These are phyloP conservation scores for Euphydryas editha DNA, from an alignment of 2,888 invertebrate genomes.

Conservation along the genomic window DNA sequence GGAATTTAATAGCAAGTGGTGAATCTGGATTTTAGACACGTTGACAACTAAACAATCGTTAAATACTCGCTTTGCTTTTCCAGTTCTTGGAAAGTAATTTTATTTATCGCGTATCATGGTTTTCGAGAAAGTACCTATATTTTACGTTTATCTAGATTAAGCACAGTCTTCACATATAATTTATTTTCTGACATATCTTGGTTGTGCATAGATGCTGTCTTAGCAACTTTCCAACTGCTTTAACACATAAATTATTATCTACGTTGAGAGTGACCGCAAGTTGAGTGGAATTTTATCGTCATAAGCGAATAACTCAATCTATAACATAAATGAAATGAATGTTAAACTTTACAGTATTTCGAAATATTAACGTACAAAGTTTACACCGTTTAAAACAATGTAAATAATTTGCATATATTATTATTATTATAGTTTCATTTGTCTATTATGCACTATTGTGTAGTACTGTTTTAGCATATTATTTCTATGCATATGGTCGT, in stretches of 20 bases:
- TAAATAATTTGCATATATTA: too few relatives aligned
- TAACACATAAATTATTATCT: slow-evolving; percentile 26
- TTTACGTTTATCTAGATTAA: slow-evolving; percentile 6
- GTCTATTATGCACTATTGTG: too few relatives aligned
- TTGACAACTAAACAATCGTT: too few relatives aligned
- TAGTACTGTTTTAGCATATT: too few relatives aligned
- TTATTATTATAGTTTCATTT: too few relatives aligned
- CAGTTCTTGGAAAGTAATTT: not conserved
- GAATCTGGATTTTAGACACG: too few relatives aligned
- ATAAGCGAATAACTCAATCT: not conserved
- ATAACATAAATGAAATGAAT: not conserved
- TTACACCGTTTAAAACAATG: not conserved
- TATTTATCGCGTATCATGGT: slow-evolving; percentile 9
- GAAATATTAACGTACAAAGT: not conserved
- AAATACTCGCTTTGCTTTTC: not conserved
- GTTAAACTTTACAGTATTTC: not conserved
- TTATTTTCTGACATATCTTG: slow-evolving; percentile 1
- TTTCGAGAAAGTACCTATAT: not conserved
- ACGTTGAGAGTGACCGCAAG: slow-evolving; percentile 27
- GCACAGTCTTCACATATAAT: not conserved
- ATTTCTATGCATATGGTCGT: too few relatives aligned
- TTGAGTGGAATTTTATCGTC: slow-evolving; percentile 1
- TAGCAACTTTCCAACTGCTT: slow-evolving; percentile 34
- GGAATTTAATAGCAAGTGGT: too few relatives aligned
- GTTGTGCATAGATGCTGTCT: slow-evolving; percentile 15